A percentile compares a stretch with the other conserved stretches of the same genome.
phyloP scores from a whole-genome alignment of 2,888 invertebrate genomes.

The Drosophila maculinotata region DNA sequence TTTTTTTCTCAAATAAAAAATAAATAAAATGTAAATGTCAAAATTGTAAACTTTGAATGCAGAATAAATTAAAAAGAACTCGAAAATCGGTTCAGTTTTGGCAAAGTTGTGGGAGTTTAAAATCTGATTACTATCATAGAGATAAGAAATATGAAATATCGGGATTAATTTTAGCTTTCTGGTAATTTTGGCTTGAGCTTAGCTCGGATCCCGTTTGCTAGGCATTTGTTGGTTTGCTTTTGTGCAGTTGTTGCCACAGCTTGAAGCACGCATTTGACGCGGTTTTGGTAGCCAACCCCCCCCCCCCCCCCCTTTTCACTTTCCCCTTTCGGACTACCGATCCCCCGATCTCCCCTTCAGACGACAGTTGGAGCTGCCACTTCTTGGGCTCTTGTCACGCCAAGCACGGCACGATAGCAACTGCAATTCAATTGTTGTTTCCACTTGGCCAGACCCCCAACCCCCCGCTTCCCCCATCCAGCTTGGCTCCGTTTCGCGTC shows the following conservation, averaged over 20 bases:
- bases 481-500: slow-evolving; percentile 36
- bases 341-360: not conserved
- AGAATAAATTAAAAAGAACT: no score
- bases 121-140: no score
- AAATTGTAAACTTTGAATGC: no score
- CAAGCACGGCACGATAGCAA: slow-evolving; percentile 75
- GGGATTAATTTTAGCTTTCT: not conserved
- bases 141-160: no score
- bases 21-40: no score
- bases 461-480: slow-evolving; percentile 1
- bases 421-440: slow-evolving; percentile 79
- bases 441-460: slow-evolving; percentile 13
- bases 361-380: slow-evolving; percentile 25
- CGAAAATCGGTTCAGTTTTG: no score
- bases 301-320: not conserved
- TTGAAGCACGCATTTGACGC: slow-evolving; percentile 60
- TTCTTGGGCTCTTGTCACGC: slow-evolving; percentile 72
- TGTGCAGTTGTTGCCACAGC: slow-evolving; percentile 29
- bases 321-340: not conserved
- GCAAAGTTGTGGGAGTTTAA: no score
- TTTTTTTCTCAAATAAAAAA: no score
- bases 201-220: slow-evolving; percentile 8
- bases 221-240: slow-evolving; percentile 30
- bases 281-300: slow-evolving; percentile 21
- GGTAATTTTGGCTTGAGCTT: slow-evolving; percentile 3